These are phyloP conservation scores for Phalangium opilio DNA, from an alignment of 2,888 invertebrate species.

Conservation along the genomic window DNA sequence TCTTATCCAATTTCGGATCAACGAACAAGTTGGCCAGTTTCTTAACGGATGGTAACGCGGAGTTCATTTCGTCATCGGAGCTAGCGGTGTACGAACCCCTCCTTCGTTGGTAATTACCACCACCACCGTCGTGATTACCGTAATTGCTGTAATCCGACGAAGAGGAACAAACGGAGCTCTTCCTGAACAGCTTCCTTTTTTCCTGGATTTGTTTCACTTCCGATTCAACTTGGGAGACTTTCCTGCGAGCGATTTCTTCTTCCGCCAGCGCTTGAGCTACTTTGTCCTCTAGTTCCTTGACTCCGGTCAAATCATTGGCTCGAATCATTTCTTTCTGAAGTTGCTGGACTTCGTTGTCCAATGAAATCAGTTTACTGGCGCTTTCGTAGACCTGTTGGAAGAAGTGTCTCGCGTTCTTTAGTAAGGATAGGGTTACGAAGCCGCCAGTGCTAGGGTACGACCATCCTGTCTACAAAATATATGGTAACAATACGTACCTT, in stretches of 20 bases:
- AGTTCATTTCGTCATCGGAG: not conserved
- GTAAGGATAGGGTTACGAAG: not conserved
- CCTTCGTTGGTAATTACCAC: not conserved
- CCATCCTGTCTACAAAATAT: too few species aligned
- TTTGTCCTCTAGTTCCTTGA: too few species aligned
- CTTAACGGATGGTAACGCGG: slow-evolving; percentile 6
- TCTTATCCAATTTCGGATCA: too few species aligned
- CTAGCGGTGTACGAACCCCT: not conserved
- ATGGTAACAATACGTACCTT: slow-evolving; percentile 12
- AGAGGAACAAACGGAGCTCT: too few species aligned
- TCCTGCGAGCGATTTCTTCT: too few species aligned
- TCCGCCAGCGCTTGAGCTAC: too few species aligned
- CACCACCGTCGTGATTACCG: not conserved
- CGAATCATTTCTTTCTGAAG: slow-evolving; percentile 9
- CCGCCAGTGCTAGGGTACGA: too few species aligned
- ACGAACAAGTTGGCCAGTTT: not conserved
- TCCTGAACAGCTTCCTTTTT: too few species aligned
- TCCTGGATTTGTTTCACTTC: too few species aligned
- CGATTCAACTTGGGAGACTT: too few species aligned
- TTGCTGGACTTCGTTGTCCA: slow-evolving; percentile 14
- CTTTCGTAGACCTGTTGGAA: slow-evolving; percentile 16
- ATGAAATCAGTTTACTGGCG: slow-evolving; percentile 15
- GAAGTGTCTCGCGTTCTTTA: too few species aligned
- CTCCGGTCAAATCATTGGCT: too few species aligned
- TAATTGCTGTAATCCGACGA: not conserved